Evolutionary conservation across 2,113 vertebrate species (phyloP).

Genomic region (Morone chrysops): DNA sequence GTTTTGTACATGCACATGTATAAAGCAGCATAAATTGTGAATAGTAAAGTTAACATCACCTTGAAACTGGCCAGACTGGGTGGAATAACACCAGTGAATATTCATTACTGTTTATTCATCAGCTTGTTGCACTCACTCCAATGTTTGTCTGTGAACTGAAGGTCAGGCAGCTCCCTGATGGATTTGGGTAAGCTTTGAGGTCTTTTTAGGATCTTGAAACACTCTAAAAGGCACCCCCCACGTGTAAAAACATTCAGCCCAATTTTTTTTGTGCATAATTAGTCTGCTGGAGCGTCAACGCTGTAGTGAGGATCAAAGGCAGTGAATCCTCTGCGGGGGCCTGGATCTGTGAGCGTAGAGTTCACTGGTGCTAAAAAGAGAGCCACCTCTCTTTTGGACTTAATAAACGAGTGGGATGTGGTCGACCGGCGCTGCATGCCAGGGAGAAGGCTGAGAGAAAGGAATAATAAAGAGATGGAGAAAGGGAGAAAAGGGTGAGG

Average conservation of each 20-base stretch:
- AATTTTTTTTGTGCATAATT: conserved; percentile 45
- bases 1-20: neutral
- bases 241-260: conserved; percentile 34
- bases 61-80: neutral
- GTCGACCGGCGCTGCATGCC: conserved; percentile 20
- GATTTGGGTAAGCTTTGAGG: conserved; percentile 28
- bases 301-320: conserved; percentile 58
- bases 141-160: conserved; percentile 27
- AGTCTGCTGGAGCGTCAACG: conserved; percentile 23
- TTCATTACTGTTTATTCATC: neutral
- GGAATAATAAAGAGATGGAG: neutral
- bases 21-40: neutral
- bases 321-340: neutral
- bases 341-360: conserved; percentile 22
- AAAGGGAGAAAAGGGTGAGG: neutral
- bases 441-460: conserved; percentile 8
- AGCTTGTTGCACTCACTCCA: neutral
- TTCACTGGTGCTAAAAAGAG: conserved; percentile 50
- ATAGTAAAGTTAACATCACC: too few relatives aligned
- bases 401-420: conserved; percentile 33
- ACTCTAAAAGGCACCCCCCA: neutral
- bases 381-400: conserved; percentile 31
- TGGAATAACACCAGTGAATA: neutral
- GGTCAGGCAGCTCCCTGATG: conserved; percentile 22
- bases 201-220: conserved; percentile 48